Conservation (phyloP, 2,113 vertebrate species). For the Sminthopsis crassicaudata region DNA sequence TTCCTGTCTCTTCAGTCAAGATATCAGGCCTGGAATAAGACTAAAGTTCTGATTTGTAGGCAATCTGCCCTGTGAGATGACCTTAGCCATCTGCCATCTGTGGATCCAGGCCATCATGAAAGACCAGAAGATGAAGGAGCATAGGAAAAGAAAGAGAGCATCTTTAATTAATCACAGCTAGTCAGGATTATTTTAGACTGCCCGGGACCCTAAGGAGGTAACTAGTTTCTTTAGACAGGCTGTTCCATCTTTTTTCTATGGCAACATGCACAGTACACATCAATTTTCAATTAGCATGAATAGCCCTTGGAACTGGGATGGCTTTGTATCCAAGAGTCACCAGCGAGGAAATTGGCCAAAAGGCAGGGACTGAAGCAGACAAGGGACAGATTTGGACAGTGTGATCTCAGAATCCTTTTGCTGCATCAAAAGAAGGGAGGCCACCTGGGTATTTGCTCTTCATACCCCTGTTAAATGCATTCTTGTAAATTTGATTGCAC, state of each 20-base stretch:
- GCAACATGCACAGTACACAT: neutral
- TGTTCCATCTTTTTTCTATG: neutral
- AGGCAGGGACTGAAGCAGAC: neutral
- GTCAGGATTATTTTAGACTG: neutral
- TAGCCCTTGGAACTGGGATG: neutral
- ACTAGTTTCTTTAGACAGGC: neutral
- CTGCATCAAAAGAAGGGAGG: neutral
- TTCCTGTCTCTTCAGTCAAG: slow-evolving; percentile 2
- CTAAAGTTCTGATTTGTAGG: neutral
- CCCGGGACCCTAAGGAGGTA: neutral
- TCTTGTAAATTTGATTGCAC: neutral
- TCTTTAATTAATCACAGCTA: neutral
- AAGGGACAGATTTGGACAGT: neutral
- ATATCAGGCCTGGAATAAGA: neutral
- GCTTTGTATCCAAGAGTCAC: neutral
- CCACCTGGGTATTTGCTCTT: neutral
- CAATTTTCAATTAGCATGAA: slow-evolving; percentile 4
- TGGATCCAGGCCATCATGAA: neutral
- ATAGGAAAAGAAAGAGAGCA: neutral
- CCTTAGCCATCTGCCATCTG: neutral
- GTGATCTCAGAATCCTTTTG: neutral
- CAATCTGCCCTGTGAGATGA: neutral
- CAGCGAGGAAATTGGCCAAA: neutral
- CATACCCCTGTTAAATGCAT: neutral
- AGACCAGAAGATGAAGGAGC: neutral